These are phyloP conservation scores for Pteria penguin DNA, from an alignment of 2,888 invertebrate species.

Conservation along the genomic window DNA sequence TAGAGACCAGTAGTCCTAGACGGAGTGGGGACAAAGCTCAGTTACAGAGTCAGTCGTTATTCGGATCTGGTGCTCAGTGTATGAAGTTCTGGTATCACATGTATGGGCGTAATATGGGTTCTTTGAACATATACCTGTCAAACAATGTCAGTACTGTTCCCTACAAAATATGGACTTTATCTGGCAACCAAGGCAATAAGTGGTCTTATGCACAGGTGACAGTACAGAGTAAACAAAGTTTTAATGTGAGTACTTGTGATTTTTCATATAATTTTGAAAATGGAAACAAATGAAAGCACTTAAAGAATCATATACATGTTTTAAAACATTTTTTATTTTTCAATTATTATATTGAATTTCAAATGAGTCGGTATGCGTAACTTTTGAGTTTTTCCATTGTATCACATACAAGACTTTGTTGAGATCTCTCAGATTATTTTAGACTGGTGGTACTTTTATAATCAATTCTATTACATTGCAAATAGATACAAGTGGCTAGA, in stretches of 20 bases:
- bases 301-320: no score
- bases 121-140: constrained; percentile 66
- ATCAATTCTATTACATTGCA: no score
- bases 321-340: no score
- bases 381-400: no score
- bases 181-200: constrained; percentile 58
- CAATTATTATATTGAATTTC: no score
- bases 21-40: constrained; percentile 65
- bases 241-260: constrained; percentile 59
- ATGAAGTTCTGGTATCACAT: constrained; percentile 76
- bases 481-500: no score
- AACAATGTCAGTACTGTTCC: constrained; percentile 59
- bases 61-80: constrained; percentile 59
- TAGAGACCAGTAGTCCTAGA: constrained; percentile 69
- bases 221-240: constrained; percentile 57
- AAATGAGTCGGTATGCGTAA: no score
- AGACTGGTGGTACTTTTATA: no score
- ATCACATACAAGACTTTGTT: no score
- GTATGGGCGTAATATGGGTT: constrained; percentile 71
- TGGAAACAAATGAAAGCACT: no score
- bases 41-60: constrained; percentile 60
- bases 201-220: constrained; percentile 68
- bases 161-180: constrained; percentile 62
- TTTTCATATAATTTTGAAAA: no score
- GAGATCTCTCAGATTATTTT: no score